Evolutionary conservation across 1,140 invertebrate genomes (phyloP).

Genomic region (Musca domestica): DNA sequence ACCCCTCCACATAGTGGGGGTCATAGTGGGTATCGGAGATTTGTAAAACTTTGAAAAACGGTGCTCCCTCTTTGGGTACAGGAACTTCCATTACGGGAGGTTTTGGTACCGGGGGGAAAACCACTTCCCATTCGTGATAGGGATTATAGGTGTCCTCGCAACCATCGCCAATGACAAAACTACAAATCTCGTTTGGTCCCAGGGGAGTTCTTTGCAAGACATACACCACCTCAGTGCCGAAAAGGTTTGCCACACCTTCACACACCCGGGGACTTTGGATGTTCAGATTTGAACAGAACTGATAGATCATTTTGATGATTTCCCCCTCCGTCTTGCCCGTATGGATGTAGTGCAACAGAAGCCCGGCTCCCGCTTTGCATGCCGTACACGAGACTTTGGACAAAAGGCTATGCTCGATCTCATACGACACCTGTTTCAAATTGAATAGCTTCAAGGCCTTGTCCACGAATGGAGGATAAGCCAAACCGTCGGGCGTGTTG

Average conservation of each 20-base stretch:
- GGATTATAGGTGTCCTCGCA: conserved; percentile 86
- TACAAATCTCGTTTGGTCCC: conserved; percentile 84
- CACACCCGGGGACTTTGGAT: conserved; percentile 83
- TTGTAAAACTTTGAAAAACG: conserved; percentile 86
- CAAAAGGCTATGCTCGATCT: conserved; percentile 87
- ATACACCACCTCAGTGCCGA: conserved; percentile 80
- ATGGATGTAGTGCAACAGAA: conserved; percentile 82
- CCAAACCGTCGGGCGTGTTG: conserved; percentile 65
- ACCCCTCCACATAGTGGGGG: conserved; percentile 84
- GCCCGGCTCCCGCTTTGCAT: conserved; percentile 81
- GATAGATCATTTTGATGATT: conserved; percentile 80
- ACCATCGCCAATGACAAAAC: conserved; percentile 85
- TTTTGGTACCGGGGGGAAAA: conserved; percentile 84
- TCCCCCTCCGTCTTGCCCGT: conserved; percentile 78
- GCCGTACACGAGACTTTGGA: conserved; percentile 87
- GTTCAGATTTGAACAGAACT: conserved; percentile 81
- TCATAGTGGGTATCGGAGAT: conserved; percentile 93
- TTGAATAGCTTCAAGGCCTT: conserved; percentile 79
- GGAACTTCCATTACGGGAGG: conserved; percentile 61
- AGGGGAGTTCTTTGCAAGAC: conserved; percentile 75
- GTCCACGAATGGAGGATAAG: conserved; percentile 74
- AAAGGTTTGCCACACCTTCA: conserved; percentile 79
- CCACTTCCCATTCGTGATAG: conserved; percentile 85
- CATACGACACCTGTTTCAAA: conserved; percentile 78
- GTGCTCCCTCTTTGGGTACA: conserved; percentile 68